These are phyloP conservation scores for Apamea epomidion DNA, from an alignment of 2,888 invertebrate species.

Conservation along the genomic window DNA sequence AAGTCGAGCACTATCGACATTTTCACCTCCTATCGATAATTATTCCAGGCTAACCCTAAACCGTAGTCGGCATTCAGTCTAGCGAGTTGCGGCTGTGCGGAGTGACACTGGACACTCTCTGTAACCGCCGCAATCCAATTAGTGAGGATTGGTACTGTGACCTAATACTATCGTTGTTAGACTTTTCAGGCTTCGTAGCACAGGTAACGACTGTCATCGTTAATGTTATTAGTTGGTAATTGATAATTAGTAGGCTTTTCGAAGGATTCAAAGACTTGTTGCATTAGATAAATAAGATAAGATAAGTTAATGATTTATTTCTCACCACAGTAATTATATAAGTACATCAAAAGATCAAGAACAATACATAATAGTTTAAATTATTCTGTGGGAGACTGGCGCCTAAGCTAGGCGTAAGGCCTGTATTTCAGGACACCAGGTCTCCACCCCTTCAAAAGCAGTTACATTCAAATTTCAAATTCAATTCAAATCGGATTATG, in stretches of 20 bases:
- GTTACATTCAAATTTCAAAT: too few relatives aligned
- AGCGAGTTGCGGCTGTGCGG: slow-evolving; percentile 13
- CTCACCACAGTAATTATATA: too few relatives aligned
- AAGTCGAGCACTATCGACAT: slow-evolving; percentile 2
- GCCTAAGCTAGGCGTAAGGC: too few relatives aligned
- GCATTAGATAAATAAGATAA: too few relatives aligned
- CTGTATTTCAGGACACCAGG: too few relatives aligned
- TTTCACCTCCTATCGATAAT: background rate
- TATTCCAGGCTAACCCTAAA: background rate
- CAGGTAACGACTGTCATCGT: slow-evolving; percentile 16
- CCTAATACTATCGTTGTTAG: slow-evolving; percentile 13
- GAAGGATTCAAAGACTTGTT: background rate
- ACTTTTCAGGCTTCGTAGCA: slow-evolving; percentile 48
- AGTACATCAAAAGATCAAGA: too few relatives aligned
- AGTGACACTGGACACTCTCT: background rate
- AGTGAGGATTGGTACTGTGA: slow-evolving; percentile 16
- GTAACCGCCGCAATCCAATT: slow-evolving; percentile 48
- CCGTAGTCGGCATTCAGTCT: background rate
- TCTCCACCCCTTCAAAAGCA: too few relatives aligned
- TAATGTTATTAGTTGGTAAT: slow-evolving; percentile 30
- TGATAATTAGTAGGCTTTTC: slow-evolving; percentile 20
- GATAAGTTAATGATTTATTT: too few relatives aligned
- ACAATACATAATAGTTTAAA: too few relatives aligned
- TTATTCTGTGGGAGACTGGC: too few relatives aligned
- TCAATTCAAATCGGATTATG: too few relatives aligned